Evolutionary conservation across 35 echinoderm and acorn worm genomes (phyloP), one percentile per base, ranked within the genome.

Genomic region (Hemicentrotus pulcherrimus): DNA sequence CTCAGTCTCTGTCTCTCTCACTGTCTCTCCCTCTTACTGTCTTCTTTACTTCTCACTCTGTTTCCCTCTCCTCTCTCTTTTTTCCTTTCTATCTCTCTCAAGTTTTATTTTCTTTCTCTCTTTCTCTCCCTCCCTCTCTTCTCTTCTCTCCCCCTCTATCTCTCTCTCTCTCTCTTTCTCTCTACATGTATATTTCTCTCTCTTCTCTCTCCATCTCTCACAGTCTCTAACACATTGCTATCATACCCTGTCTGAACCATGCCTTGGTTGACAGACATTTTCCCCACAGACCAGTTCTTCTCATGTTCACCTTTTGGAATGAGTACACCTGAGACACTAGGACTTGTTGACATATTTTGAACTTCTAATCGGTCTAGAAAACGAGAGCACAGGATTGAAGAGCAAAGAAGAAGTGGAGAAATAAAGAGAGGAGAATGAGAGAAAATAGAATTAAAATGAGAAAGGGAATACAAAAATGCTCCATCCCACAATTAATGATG

Each of bases 341-440:
- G 4, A 90, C 88, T 9, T 90, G 88, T 90, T 90, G 88, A 90
- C 46, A 32, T 90, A 22, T 90, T 47, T 13, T 90, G 88, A 90
- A 90, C 88, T 90, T 90, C 32, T 0, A 2, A 9, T 11, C 32
- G 10, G 32, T 45, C 14, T 28, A 90, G 46, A 90, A 41, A 35
- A 24, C 31, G 88, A 47, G 4, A 90, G 88, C 12, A 90, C 12
- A 28, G 31, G 31, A 41, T 14, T 9, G 32, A 47, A 47, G 88
- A 35, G 5, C 16, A 18, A 33, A 90, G 18, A 90, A 86, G 86
- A 22, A 41, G 35, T 1, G 32, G 30, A 30, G 16, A 85, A 0
- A 85, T 85, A 85, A 55, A 55, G 6, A 55, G 28, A 78, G 4
- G 9, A 78, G 65, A 78, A 4, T 28, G 22, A n/a, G 65, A n/a